These are phyloP conservation scores for Petrocephalus microphthalmus DNA, from an alignment of 2,113 vertebrate species.

Conservation along the genomic window DNA sequence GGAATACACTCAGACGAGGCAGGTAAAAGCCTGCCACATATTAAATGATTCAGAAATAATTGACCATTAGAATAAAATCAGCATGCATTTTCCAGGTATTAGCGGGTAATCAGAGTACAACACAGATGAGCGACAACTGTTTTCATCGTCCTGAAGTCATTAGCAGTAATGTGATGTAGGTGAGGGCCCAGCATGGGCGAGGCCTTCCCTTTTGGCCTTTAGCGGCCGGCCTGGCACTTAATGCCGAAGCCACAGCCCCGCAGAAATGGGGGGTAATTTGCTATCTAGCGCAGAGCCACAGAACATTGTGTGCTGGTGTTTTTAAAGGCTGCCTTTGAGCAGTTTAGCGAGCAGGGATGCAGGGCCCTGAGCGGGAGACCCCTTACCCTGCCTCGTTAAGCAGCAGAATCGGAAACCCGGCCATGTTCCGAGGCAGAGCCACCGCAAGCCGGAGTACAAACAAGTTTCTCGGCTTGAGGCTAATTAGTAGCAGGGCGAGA, in stretches of 20 bases:
- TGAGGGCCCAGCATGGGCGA: neutral
- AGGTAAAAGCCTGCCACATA: neutral
- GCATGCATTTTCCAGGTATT: slow-evolving; percentile 36
- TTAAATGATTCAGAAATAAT: slow-evolving; percentile 35
- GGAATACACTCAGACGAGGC: neutral
- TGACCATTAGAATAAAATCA: slow-evolving; percentile 37
- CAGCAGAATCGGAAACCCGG: neutral
- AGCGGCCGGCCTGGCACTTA: neutral
- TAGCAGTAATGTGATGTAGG: slow-evolving; percentile 26
- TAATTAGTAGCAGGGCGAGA: neutral
- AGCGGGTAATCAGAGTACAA: neutral
- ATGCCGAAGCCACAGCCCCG: neutral
- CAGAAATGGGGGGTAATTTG: neutral
- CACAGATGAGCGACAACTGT: slow-evolving; percentile 19
- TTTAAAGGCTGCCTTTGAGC: slow-evolving; percentile 1
- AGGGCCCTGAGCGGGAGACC: neutral
- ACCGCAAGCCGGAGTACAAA: neutral
- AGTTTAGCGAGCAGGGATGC: neutral
- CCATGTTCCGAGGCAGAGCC: neutral
- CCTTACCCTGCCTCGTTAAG: neutral
- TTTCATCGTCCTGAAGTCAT: slow-evolving; percentile 30
- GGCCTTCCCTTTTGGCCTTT: neutral
- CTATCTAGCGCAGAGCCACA: neutral
- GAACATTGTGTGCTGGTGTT: slow-evolving; percentile 2
- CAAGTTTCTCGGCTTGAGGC: neutral